Evolutionary conservation across 2,797 vertebrate genomes (phyloP), one percentile per base, ranked within the genome.

Genomic region (Cyprinodon diabolis): DNA sequence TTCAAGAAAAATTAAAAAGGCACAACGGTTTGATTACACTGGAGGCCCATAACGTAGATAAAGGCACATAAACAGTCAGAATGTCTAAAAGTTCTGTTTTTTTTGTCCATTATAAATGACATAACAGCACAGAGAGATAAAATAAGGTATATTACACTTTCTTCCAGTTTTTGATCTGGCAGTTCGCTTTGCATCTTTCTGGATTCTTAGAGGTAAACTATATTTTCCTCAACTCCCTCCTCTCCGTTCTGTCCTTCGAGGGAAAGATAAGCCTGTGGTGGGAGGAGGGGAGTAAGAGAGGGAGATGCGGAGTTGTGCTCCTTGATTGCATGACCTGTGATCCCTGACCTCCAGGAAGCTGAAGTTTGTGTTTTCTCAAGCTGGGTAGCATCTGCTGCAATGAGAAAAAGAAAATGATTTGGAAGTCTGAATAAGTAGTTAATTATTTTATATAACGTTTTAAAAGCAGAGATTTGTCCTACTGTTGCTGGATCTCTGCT

Each of bases 201-300:
- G 1, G 25, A 57, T 12, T 74, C 60, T 93, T 85, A 95, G 74
- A 95, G 92, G 82, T 95, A 95, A 72, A 94, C 92, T 25, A 95
- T 83, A 78, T 93, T 94, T 84, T 94, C 93, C 71, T 97, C 96
- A 1, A 80, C 89, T 70, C 74, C 90, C 4, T 92, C 93, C 49
- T 93, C 93, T 80, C 88, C 90, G 40, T 84, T 84, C 87, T 94
- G 92, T 72, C 86, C 86, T 2, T 95, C 91, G 25, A 93, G 91
- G 56, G 90, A 84, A 62, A 88, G 90, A 77, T 91, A 92, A 25
- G 87, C 86, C 66, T 93, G 91, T 0, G 84, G 82, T 1, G 88
- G 84, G 0, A 93, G 89, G 40, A 92, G 90, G 0, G 90, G 91
- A 2, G 80, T 83, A 4, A 93, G 84, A 14, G 92, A 90, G 40